Base-by-base conservation (phyloP, 2,797 vertebrate genomes). In the Tolypeutes matacus region DNA sequence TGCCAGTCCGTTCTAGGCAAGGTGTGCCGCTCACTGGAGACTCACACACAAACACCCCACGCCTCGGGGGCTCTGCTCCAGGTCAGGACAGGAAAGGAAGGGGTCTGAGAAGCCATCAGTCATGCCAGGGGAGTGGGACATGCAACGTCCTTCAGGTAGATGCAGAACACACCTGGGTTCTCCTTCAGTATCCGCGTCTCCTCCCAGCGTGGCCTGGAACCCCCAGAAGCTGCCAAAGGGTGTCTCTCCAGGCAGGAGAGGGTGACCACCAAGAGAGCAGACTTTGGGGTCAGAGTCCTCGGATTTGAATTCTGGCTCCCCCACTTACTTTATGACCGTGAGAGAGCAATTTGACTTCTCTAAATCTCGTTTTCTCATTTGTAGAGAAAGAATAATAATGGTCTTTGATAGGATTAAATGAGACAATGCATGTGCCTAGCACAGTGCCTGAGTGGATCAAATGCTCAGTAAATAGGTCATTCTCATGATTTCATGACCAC, bases 311-410 rank as follows among this genome's bases (percentile, higher is more conserved):
- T 67, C 62, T 86, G 34, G 27, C 36, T 83, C 42, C 67, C 78
- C 51, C 53, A 34, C 4, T 18, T 49, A 70, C 29, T 72, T 88
- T 46, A 36, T 65, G 46, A 94, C 39, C 84, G 13, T 75, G 34
- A 92, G 67, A 86, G 62, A 73, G n/a, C n/a, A n/a, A 69, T 67
- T n/a, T 36, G 64, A 51, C 49, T 88, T 89, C 78, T 80, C 75
- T 83, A 21, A 18, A 62, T n/a, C 36, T 91, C 62, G 15, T 39
- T 87, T 69, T 65, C 69, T 94, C 60, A 34, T 23, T 23, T 4
- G 36, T 34, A 72, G 46, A 27, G 89, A 67, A 75, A 15, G n/a
- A 15, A n/a, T 31, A 53, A 20, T 34, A 60, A 53, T 14, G 31
- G 7, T 67, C 56, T 58, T 49, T 46, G 9, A 27, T 1, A 29